phyloP scores from a whole-genome alignment of 2,797 vertebrate species.

The Acropternis orthonyx region DNA sequence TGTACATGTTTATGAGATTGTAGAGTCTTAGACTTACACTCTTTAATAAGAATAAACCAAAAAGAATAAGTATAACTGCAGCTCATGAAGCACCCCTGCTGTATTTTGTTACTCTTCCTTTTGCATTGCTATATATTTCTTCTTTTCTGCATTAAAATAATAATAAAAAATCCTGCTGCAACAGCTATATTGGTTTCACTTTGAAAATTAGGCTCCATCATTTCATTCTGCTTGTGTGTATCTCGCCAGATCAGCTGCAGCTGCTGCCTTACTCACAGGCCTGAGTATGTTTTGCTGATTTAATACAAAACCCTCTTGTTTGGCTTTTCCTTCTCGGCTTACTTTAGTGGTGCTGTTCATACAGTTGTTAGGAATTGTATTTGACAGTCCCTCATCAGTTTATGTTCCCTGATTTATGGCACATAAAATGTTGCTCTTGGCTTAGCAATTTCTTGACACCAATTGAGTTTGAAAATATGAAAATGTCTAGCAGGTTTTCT shows the following conservation, averaged over 20 bases:
- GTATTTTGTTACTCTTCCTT: not conserved
- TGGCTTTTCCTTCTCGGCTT: constrained; percentile 44
- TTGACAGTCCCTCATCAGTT: not conserved
- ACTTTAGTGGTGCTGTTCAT: not conserved
- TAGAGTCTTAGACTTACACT: not conserved
- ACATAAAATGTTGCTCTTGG: not conserved
- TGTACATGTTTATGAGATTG: not conserved
- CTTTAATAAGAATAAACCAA: not conserved
- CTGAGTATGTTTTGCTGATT: constrained; percentile 48
- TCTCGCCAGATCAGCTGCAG: constrained; percentile 37
- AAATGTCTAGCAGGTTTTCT: not conserved
- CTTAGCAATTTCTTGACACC: not conserved
- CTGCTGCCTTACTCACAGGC: constrained; percentile 58
- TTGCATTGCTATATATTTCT: not conserved
- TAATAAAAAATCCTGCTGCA: not conserved
- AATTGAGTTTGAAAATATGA: not conserved
- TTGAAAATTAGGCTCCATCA: constrained; percentile 29
- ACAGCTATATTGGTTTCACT: not conserved
- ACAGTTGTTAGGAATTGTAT: constrained; percentile 18
- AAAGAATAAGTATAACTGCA: not conserved
- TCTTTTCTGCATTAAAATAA: not conserved
- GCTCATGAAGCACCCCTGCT: not conserved
- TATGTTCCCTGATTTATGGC: not conserved
- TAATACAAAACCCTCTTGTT: constrained; percentile 59
- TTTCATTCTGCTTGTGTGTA: constrained; percentile 12